Evolutionary conservation across 2,797 vertebrate species (phyloP).

Genomic region (Ctenopoma kingsleyae): DNA sequence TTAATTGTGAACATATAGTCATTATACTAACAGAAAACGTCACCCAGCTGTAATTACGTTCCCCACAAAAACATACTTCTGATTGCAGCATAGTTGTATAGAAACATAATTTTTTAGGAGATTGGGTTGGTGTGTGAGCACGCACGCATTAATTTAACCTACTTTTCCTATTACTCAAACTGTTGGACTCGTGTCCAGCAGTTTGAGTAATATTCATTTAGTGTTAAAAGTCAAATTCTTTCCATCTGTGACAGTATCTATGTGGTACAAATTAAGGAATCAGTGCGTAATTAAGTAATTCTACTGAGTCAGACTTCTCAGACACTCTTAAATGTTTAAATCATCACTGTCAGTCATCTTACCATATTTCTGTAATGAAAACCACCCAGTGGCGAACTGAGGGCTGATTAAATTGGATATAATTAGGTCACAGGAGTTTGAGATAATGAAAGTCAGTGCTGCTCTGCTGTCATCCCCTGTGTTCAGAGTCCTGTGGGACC

Average conservation of each 20-base stretch:
- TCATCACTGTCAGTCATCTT: constrained; percentile 63
- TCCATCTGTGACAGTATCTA: constrained; percentile 52
- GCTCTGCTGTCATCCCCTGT: constrained; percentile 46
- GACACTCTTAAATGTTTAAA: constrained; percentile 57
- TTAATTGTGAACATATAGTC: too few species aligned
- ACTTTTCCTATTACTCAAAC: constrained; percentile 25
- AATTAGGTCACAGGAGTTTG: constrained; percentile 77
- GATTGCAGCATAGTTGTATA: too few species aligned
- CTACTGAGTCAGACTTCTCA: constrained; percentile 58
- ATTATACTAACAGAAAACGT: too few species aligned
- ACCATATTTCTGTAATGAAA: constrained; percentile 64
- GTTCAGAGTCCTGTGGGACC: constrained; percentile 63
- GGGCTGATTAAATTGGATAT: constrained; percentile 68
- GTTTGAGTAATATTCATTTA: constrained; percentile 27
- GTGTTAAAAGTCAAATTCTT: constrained; percentile 43
- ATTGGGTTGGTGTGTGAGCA: not conserved
- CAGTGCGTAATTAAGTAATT: constrained; percentile 63
- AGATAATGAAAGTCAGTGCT: constrained; percentile 76
- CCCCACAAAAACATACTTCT: too few species aligned
- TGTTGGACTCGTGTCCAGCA: not conserved
- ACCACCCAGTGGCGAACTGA: constrained; percentile 44
- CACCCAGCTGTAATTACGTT: too few species aligned
- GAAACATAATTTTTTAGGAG: too few species aligned
- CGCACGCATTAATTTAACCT: constrained; percentile 9
- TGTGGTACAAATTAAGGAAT: constrained; percentile 63